Evolutionary conservation across 1,140 invertebrate species (phyloP).

Genomic region (Formica selysi): DNA sequence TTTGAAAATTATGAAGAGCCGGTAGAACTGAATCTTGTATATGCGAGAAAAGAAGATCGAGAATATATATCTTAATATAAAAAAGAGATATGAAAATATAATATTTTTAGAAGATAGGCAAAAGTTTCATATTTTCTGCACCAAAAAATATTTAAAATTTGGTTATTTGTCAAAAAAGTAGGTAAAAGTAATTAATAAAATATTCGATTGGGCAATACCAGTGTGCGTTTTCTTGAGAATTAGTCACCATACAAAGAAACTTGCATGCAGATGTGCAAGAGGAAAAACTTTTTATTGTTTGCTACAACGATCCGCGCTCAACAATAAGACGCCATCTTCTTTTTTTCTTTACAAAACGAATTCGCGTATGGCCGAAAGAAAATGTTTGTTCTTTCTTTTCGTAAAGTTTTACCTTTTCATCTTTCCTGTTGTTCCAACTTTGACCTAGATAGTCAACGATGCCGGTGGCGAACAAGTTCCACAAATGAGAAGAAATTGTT

Average conservation of each 20-base stretch:
- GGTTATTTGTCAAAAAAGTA: neutral
- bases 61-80: neutral
- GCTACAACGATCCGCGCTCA: constrained; percentile 11
- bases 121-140: neutral
- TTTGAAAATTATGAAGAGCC: constrained; percentile 5
- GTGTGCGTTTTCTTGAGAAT: constrained; percentile 22
- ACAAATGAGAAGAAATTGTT: constrained; percentile 47
- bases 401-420: constrained; percentile 26
- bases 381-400: constrained; percentile 34
- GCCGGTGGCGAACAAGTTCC: constrained; percentile 37
- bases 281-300: neutral
- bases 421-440: constrained; percentile 57
- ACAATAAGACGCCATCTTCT: neutral
- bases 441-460: constrained; percentile 55
- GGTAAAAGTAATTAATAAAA: constrained; percentile 9
- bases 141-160: neutral
- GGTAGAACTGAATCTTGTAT: neutral
- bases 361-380: constrained; percentile 44
- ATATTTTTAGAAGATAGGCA: neutral
- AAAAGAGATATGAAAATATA: neutral
- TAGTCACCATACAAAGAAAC: neutral
- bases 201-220: neutral
- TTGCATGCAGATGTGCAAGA: constrained; percentile 16
- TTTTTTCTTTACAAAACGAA: neutral
- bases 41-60: no score